Evolutionary conservation across 2,888 invertebrate genomes (phyloP).

Genomic region (Willowsia nigromaculata): DNA sequence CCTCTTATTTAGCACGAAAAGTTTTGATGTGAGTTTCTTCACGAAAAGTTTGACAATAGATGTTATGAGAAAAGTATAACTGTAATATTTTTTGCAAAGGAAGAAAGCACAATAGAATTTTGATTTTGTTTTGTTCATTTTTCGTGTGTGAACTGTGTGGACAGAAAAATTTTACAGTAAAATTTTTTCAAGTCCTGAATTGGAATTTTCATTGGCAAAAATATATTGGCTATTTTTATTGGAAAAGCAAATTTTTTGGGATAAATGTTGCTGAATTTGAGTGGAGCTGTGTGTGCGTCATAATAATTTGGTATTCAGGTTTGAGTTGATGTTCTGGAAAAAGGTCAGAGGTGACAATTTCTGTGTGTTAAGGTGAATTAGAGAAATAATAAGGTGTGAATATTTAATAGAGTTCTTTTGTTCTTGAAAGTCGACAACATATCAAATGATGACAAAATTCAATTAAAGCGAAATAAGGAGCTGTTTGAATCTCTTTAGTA

Average conservation of each 20-base stretch:
- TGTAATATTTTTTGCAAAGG: neutral
- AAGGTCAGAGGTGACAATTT: conserved; percentile 31
- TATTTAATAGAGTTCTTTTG: neutral
- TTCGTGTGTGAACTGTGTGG: neutral
- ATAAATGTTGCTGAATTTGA: too few relatives aligned
- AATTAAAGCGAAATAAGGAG: neutral
- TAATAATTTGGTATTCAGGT: too few relatives aligned
- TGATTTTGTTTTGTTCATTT: neutral
- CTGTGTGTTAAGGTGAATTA: conserved; percentile 5
- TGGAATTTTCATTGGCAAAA: neutral
- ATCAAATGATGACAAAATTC: neutral
- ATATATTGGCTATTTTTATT: too few relatives aligned
- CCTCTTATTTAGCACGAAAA: neutral
- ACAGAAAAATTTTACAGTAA: too few relatives aligned
- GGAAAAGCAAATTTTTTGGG: too few relatives aligned
- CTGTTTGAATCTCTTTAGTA: neutral
- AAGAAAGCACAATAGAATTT: neutral
- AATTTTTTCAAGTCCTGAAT: too few relatives aligned
- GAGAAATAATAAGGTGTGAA: neutral
- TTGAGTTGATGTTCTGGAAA: neutral
- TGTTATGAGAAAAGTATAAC: conserved; percentile 15
- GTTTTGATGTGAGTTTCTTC: neutral
- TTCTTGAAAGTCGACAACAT: neutral
- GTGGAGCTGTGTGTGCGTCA: neutral
- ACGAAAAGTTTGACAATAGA: neutral